Base-by-base conservation (phyloP, 2,797 vertebrate species). In the Acanthiza pusilla region DNA sequence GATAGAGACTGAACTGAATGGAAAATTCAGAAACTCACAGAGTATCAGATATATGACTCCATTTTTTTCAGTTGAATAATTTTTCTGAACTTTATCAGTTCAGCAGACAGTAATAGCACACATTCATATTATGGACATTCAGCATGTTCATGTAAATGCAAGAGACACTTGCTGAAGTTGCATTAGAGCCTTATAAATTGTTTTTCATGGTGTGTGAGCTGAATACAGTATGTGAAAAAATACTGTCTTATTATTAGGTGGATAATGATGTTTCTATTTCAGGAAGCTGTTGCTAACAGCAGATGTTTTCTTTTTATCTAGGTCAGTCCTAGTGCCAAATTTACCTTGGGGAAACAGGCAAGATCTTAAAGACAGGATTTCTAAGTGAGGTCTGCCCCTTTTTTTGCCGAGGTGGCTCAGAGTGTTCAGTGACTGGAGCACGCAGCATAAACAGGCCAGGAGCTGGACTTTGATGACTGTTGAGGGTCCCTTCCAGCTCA, bases 51-150 rank as follows among this genome's bases (percentile, higher is more conserved):
- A 60, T 32, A 50, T 38, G n/a, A 70, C 16, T 91, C 7, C 3
- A 3, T 40, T 66, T 68, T 91, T 88, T 84, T 53, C 51, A 91
- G 51, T 34, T 76, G 74, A 86, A 63, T 84, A 85, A 54, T 86
- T 91, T 94, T 93, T 43, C 62, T 86, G 83, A 86, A 73, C 79
- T 91, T 88, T 86, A 85, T 94, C 82, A 71, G 79, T 86, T 93
- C 82, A 93, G 73, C 55, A 86, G 85, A 88, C 43, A 95, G 71
- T 68, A 93, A 66, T 60, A 80, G 60, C 63, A 68, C 18, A 40
- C 57, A 70, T 73, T 88, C 21, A 16, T 78, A 51, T 85, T 81
- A 78, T 27, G 81, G 62, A 91, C 71, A 79, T 92, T 93, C 81
- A 89, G 88, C 67, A 53, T 34, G 55, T 73, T 91, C n/a, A 47